Percentiles rank a stretch among this genome's conserved stretches.
Evolutionary conservation across 2,113 vertebrate genomes (phyloP).

Genomic region (Archilochus colubris): DNA sequence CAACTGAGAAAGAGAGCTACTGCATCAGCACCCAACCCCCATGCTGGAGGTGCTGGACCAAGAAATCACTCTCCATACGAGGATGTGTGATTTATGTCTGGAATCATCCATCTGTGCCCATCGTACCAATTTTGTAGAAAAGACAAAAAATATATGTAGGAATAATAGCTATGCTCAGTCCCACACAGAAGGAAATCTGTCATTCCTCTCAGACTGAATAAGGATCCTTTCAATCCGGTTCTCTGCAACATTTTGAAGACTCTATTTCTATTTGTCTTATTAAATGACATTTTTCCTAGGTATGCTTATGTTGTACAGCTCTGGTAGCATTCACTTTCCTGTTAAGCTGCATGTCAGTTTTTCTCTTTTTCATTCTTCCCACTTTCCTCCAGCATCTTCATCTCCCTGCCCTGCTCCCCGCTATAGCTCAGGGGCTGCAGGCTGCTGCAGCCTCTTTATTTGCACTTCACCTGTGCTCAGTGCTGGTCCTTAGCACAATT

Average conservation of each 20-base stretch:
- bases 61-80: not conserved
- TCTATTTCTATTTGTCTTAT: not conserved
- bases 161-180: not conserved
- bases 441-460: not conserved
- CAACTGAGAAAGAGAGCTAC: not conserved
- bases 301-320: not conserved
- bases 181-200: not conserved
- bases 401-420: not conserved
- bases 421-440: not conserved
- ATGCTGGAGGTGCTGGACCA: accelerated
- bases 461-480: not conserved
- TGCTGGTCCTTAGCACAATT: not conserved
- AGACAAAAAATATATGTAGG: not conserved
- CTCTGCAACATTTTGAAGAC: not conserved
- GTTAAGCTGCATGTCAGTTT: not conserved
- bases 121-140: not conserved
- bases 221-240: not conserved
- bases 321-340: not conserved
- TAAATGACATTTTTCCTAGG: accelerated
- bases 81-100: not conserved
- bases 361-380: not conserved
- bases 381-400: not conserved
- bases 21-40: not conserved
- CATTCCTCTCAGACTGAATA: not conserved
- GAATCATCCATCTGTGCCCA: not conserved